Evolutionary conservation across 2,113 vertebrate species (phyloP).

Genomic region (Amia ocellicauda): DNA sequence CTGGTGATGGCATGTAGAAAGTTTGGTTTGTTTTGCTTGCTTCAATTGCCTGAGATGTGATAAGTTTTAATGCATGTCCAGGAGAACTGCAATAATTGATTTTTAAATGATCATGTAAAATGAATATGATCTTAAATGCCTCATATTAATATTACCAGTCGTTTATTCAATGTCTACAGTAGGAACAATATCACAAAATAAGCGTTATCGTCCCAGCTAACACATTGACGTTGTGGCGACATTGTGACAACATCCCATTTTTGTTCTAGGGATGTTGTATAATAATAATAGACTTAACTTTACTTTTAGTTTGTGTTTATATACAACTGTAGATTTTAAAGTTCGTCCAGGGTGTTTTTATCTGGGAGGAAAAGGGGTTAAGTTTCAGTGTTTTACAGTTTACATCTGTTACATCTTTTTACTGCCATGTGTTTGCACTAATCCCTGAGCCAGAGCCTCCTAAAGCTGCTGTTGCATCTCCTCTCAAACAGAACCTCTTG

Average conservation of each 20-base stretch:
- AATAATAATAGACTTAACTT: no score
- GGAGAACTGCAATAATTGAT: no score
- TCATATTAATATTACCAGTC: background rate
- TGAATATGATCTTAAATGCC: background rate
- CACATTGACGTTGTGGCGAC: no score
- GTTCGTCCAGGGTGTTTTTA: background rate
- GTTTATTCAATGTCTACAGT: no score
- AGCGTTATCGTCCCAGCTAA: no score
- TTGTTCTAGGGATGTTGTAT: no score
- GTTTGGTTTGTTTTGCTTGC: slow-evolving; percentile 6
- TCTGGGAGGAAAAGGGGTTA: slow-evolving; percentile 61
- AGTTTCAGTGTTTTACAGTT: slow-evolving; percentile 76
- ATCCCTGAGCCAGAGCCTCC: slow-evolving; percentile 55
- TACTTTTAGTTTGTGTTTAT: no score
- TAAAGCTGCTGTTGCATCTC: slow-evolving; percentile 47
- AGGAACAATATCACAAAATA: no score
- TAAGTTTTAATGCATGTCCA: no score
- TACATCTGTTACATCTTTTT: slow-evolving; percentile 81
- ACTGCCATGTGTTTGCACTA: slow-evolving; percentile 75
- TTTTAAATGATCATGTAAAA: background rate
- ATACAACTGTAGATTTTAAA: no score
- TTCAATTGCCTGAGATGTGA: no score
- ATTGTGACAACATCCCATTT: no score
- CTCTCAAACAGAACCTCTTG: background rate
- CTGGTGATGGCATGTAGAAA: background rate